Conservation (phyloP, 2,797 vertebrate species). For the Hyperoplus lanceolatus region DNA sequence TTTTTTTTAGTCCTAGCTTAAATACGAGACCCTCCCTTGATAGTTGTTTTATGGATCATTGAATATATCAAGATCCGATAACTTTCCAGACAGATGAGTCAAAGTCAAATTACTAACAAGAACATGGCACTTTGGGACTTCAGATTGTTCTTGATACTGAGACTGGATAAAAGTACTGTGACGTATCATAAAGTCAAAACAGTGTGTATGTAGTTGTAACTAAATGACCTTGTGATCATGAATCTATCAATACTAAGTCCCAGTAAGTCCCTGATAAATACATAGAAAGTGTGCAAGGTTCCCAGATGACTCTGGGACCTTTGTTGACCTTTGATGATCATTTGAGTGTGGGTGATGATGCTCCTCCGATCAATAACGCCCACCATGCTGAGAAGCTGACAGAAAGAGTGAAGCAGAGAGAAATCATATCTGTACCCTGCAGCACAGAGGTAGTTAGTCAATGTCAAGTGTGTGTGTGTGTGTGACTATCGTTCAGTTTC, state of each 20-base stretch:
- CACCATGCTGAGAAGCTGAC: slow-evolving; percentile 52
- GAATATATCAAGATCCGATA: background rate
- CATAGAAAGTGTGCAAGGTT: slow-evolving; percentile 43
- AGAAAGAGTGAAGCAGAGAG: slow-evolving; percentile 27
- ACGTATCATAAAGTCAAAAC: background rate
- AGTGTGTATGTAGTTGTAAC: background rate
- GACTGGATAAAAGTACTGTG: background rate
- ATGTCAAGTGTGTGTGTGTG: background rate
- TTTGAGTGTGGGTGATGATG: slow-evolving; percentile 57
- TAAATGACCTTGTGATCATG: background rate
- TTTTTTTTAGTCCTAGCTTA: background rate
- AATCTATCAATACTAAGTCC: slow-evolving; percentile 6
- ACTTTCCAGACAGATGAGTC: background rate
- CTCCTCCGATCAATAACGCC: slow-evolving; percentile 59
- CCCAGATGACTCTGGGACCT: slow-evolving; percentile 60
- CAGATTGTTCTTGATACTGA: background rate
- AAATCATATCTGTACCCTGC: slow-evolving; percentile 32
- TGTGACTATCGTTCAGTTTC: slow-evolving; percentile 39
- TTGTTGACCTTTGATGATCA: slow-evolving; percentile 60
- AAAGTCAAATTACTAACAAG: background rate
- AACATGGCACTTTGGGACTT: background rate
- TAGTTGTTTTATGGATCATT: background rate
- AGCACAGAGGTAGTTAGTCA: slow-evolving; percentile 37
- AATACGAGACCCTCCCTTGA: background rate
- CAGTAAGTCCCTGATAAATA: slow-evolving; percentile 16